Evolutionary conservation across 1,140 invertebrate genomes (phyloP).

Genomic region (Pseudomyrmex pallidus): DNA sequence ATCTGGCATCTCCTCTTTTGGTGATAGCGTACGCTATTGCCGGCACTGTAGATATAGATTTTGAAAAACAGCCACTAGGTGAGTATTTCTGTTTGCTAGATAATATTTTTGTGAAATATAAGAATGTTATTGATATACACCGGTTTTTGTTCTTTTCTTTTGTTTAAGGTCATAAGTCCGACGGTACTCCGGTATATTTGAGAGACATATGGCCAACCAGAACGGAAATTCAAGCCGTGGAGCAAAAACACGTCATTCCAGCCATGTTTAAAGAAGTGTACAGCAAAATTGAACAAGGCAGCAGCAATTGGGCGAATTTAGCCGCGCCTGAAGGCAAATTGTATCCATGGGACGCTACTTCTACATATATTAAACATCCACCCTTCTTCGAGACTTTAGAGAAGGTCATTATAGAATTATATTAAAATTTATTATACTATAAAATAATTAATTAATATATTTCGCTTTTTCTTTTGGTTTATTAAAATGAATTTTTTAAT

Average conservation of each 20-base stretch:
- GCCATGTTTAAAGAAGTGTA: conserved; percentile 99
- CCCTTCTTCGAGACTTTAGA: conserved; percentile 98
- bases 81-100: conserved; percentile 68
- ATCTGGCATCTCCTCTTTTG: conserved; percentile 96
- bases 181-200: conserved; percentile 93
- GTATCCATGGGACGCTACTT: conserved; percentile 96
- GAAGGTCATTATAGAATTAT: conserved; percentile 82
- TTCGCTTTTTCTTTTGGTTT: no score
- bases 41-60: conserved; percentile 97
- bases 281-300: conserved; percentile 94
- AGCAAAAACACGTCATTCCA: conserved; percentile 96
- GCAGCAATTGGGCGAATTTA: conserved; percentile 93
- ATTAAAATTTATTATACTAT: no score
- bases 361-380: conserved; percentile 98
- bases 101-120: background rate
- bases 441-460: no score
- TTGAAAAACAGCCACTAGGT: conserved; percentile 95
- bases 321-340: conserved; percentile 92
- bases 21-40: conserved; percentile 99
- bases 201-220: conserved; percentile 98
- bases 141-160: background rate
- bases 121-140: no score
- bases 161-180: conserved; percentile 87
- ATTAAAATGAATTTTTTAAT: no score
- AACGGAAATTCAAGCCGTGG: conserved; percentile 95